Base-by-base conservation (phyloP, 2,888 invertebrate species). In the Rhagium mordax region DNA sequence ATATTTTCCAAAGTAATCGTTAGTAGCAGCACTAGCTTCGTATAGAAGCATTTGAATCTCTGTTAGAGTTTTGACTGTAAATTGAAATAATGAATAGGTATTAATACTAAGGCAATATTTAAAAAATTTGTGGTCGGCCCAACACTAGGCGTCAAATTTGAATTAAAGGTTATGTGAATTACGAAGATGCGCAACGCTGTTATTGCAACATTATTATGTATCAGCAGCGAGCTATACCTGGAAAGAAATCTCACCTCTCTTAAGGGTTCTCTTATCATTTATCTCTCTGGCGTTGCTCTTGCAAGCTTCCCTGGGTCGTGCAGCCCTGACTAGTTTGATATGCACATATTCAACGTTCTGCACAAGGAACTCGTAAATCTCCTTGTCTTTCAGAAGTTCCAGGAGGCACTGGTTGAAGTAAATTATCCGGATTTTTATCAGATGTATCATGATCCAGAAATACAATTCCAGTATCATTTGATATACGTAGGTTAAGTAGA, bases 371-470 rank as follows among this genome's bases (percentile, higher is more conserved):
- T 64, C 27, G 24, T 49, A 27, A n/a, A 49, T 49, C 33, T 53
- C 65, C 15, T 33, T 53, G 8, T 51, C 65, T 18, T 24, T 55
- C 13, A 67, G 18, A 8, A 47, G n/a, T 13, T 41, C 47, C 55
- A 24, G 18, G n/a, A 67, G 47, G 3, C 15, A 20, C 15, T 47
- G 20, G 16, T 71, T 71, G 21, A 71, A 20, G 10, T 7, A 16
- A 10, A 20, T 24, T 21, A 71, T 1, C 21, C 68, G 24, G 1
- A 61, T 13, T 3, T 27, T 13, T 47, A 72, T 62, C 18, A 61
- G 18, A 20, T 68, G 53, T 2, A 72, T 57, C 16, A 72, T n/a
- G 15, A 61, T 8, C 72, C 72, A 72, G 51, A 62, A 72, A 20
- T 72, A 51, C 1, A 72, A n/a, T 51, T 72, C 68, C 10, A 57